Base-by-base conservation (phyloP, 2,797 vertebrate species). In the Enteromius argenteus region DNA sequence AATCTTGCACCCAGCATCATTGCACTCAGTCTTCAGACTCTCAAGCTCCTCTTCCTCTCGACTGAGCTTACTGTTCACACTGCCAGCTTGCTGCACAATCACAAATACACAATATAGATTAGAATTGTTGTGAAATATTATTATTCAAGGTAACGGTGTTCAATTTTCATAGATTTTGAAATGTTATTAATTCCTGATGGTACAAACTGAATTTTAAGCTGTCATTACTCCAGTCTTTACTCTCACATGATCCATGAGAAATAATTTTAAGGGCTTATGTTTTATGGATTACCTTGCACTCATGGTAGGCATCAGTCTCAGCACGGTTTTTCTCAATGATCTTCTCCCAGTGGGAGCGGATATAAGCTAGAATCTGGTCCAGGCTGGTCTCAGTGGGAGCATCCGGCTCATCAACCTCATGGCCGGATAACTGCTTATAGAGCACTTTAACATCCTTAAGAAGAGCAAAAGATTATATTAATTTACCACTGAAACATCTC, bases 321-420 rank as follows among this genome's bases (percentile, higher is more conserved):
- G 91, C 91, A 5, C 95, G 93, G 85, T 95, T 98, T 93, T 93
- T 96, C 91, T 98, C 96, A 0, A 95, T 96, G 64, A 97, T 94
- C 90, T 93, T 97, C 90, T 99, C 97, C 97, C 97, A 99, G 90
- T 97, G 96, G 89, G 93, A 94, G 89, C 96, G 91, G 88, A 99
- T 98, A 66, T 94, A 95, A 89, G 94, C 94, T 85, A 99, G 93
- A 89, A 99, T 96, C 87, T 96, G 95, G 7, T 98, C 96, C 91
- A 99, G 94, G 82, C 95, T 96, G 60, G 94, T 96, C 87, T 97
- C 94, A 53, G 95, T 90, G 35, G 96, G 95, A 51, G 95, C 91
- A 8, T 96, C 95, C 0, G 94, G 91, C 79, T 97, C 95, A 68
- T 98, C 96, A 87, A 96, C 90, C 81, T 97, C 96, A 44, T 92